Percentiles rank a stretch among this genome's conserved stretches.
Conservation (phyloP, 2,888 invertebrate species). For the Euzophera pinguis region DNA sequence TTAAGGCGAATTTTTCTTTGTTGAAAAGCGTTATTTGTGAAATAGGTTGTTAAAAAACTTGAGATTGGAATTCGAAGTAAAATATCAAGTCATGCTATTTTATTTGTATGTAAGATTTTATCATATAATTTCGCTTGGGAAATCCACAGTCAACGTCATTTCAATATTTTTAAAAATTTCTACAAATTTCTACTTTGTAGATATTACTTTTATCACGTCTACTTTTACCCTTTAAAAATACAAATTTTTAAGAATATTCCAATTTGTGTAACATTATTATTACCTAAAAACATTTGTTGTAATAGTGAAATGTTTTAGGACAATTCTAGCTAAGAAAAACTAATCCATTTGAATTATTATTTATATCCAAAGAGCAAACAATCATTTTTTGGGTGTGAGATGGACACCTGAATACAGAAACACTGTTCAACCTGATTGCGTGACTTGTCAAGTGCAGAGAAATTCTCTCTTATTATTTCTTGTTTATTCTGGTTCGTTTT, state of each 20-base stretch:
- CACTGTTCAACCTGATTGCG: constrained; percentile 6
- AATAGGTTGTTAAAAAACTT: not conserved
- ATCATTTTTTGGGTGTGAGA: not conserved
- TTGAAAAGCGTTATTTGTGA: not conserved
- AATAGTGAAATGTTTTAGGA: too few relatives aligned
- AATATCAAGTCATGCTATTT: not conserved
- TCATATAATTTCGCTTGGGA: too few relatives aligned
- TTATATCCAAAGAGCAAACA: not conserved
- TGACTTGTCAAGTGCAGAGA: constrained; percentile 14
- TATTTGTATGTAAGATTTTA: not conserved
- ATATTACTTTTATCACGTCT: too few relatives aligned
- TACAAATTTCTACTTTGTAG: too few relatives aligned
- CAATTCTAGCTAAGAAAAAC: too few relatives aligned
- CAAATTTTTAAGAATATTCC: too few relatives aligned
- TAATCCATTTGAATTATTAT: too few relatives aligned
- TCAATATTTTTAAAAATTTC: too few relatives aligned
- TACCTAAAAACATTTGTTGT: too few relatives aligned
- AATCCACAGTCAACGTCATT: too few relatives aligned
- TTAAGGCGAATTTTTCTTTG: not conserved
- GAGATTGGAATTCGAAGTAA: not conserved
- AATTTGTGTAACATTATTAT: too few relatives aligned
- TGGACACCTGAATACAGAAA: constrained; percentile 4
- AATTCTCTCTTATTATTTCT: not conserved
- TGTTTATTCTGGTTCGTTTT: not conserved
- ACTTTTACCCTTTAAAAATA: too few relatives aligned